Percentiles rank a stretch among this genome's conserved stretches.
phyloP scores from a whole-genome alignment of 1,140 invertebrate species.

The Platyscapa corneri region DNA sequence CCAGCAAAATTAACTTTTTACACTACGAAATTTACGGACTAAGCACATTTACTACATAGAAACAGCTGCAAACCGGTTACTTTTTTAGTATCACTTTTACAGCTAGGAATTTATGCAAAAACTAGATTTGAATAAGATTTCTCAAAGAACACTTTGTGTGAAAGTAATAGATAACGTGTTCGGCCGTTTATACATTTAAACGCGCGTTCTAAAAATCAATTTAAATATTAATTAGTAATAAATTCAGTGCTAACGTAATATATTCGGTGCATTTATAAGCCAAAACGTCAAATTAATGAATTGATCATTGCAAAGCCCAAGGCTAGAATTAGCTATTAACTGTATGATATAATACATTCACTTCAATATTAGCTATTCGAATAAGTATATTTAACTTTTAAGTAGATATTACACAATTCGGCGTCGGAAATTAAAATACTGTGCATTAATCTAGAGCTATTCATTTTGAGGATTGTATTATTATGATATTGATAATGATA shows the following conservation, averaged over 20 bases:
- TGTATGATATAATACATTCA: neutral
- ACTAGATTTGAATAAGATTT: constrained; percentile 40
- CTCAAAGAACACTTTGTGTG: neutral
- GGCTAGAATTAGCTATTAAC: neutral
- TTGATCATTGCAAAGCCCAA: neutral
- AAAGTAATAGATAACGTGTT: constrained; percentile 15
- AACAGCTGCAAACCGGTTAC: neutral
- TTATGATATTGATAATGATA: too few relatives aligned
- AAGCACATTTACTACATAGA: neutral
- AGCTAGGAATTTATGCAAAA: constrained; percentile 20
- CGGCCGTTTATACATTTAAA: neutral
- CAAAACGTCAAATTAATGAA: constrained; percentile 1
- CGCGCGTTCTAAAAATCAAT: neutral
- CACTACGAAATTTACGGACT: neutral
- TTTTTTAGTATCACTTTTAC: constrained; percentile 11
- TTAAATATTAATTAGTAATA: constrained; percentile 13
- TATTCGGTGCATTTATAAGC: neutral
- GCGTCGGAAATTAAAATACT: neutral
- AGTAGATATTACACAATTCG: neutral
- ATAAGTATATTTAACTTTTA: neutral
- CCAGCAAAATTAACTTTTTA: neutral
- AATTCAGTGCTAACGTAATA: constrained; percentile 12
- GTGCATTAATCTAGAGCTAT: too few relatives aligned
- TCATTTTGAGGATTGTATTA: too few relatives aligned
- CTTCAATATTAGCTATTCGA: neutral